Evolutionary conservation across 2,797 vertebrate species (phyloP).

Genomic region (Poecilia picta): DNA sequence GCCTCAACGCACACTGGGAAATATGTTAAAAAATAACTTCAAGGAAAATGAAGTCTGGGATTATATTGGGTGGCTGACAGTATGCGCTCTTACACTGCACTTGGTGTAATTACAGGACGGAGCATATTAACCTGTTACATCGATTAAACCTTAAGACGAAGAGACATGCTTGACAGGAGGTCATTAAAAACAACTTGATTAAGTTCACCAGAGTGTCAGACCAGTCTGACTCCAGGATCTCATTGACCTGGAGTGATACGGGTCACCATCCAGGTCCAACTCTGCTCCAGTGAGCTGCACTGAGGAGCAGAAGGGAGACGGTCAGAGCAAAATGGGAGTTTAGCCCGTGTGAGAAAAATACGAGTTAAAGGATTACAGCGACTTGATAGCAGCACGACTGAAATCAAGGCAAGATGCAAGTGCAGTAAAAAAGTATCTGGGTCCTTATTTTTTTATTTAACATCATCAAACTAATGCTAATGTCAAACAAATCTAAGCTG

Average conservation of each 20-base stretch:
- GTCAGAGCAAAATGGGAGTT: conserved; percentile 9
- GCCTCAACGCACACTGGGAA: conserved; percentile 1
- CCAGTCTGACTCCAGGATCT: conserved; percentile 23
- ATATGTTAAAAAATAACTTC: conserved; percentile 13
- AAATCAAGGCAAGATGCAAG: neutral
- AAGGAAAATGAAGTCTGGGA: conserved; percentile 4
- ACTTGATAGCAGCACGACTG: neutral
- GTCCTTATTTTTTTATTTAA: neutral
- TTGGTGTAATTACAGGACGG: neutral
- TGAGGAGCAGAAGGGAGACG: conserved; percentile 26
- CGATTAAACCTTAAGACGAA: neutral
- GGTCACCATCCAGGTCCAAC: conserved; percentile 23
- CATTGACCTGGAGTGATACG: conserved; percentile 27
- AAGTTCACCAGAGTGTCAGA: neutral
- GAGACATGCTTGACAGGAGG: neutral
- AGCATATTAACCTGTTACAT: conserved; percentile 9
- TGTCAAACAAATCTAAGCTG: neutral
- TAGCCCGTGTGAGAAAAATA: neutral
- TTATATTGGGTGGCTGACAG: conserved; percentile 13
- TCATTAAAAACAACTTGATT: conserved; percentile 10
- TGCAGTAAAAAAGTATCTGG: neutral
- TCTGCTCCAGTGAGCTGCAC: conserved; percentile 12
- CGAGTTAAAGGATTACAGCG: conserved; percentile 11
- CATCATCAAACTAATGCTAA: neutral
- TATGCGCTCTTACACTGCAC: neutral